Conservation (phyloP, 2,797 vertebrate genomes). For the Lutjanus argentimaculatus region DNA sequence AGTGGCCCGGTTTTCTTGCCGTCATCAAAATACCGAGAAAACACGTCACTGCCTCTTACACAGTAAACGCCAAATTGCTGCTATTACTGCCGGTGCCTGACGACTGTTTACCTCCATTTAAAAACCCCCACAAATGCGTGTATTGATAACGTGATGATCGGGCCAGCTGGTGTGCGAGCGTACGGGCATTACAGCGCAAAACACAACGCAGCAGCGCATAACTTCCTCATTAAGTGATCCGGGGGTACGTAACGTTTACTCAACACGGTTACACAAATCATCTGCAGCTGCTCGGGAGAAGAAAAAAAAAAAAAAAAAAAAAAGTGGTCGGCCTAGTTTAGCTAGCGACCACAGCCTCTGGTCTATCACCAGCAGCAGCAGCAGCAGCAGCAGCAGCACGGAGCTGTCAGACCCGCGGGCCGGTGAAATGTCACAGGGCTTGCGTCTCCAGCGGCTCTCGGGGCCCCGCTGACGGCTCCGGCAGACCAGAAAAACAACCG, state of each 20-base stretch:
- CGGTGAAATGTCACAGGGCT: constrained; percentile 78
- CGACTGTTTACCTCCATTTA: constrained; percentile 9
- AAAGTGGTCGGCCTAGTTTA: constrained; percentile 77
- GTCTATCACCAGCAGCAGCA: too few species aligned
- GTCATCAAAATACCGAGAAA: constrained; percentile 75
- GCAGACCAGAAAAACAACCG: constrained; percentile 54
- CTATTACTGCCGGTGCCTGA: constrained; percentile 1
- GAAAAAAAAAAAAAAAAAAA: neutral
- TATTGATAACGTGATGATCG: constrained; percentile 45
- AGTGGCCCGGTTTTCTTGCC: constrained; percentile 53
- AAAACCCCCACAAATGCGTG: constrained; percentile 2
- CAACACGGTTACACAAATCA: constrained; percentile 76
- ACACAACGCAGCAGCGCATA: constrained; percentile 40
- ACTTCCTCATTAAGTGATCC: constrained; percentile 68
- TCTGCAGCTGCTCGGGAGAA: constrained; percentile 70
- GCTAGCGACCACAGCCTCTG: constrained; percentile 63
- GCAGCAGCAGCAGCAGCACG: constrained; percentile 25
- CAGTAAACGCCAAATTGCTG: constrained; percentile 36
- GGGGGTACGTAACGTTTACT: constrained; percentile 65
- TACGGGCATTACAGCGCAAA: constrained; percentile 49
- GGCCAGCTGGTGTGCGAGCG: constrained; percentile 33
- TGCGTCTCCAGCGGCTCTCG: constrained; percentile 61
- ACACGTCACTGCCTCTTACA: constrained; percentile 66
- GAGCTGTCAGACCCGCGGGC: constrained; percentile 75
- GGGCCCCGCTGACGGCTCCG: constrained; percentile 56